Evolutionary conservation across 30 jellyfish, hydroid and myxozoan species (phyloP), one percentile per base, ranked within the genome.

Genomic region (Mastigias papua): DNA sequence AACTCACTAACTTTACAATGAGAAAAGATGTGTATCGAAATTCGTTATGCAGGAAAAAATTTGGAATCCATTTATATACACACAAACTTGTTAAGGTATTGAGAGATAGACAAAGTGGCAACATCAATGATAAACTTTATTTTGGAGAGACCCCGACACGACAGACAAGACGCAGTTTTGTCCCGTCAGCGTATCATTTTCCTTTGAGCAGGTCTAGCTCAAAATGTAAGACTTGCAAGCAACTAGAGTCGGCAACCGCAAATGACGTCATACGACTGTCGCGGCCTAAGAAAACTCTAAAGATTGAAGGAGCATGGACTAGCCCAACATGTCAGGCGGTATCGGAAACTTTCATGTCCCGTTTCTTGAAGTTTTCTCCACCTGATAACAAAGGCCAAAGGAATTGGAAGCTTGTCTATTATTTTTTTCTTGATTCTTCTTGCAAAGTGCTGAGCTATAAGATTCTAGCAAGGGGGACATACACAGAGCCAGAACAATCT

Each of bases 61-160:
- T 89, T 61, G 97, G 93, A 37, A 37, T 89, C 22, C 97, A 89
- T 75, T 30, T 89, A 11, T 81, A 89, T 80, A 75, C 97, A 26
- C 83, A 69, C 54, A 80, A 76, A 65, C 48, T 84, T 30, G 0
- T 89, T 17, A 70, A 89, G 25, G 22, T 76, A 0, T 27, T 89
- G 23, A 78, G 92, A 33, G 80, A 80, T 46, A 81, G 48, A 33
- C 23, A 34, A 32, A 37, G 73, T 21, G 60, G 84, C 46, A 73
- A 37, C 54, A 37, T 89, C 17, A 63, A 80, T 69, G 97, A 89
- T 65, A 48, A 69, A 71, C 68, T 89, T 5, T 80, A 81, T 71
- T 89, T 89, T 73, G 93, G 97, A 6, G 97, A 80, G 61, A 50
- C 75, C 23, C 97, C 97, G 37, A 81, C 97, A 19, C 85, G 46